A percentile compares a stretch with the other conserved stretches of the same genome.
phyloP scores from a whole-genome alignment of 1,140 invertebrate genomes.

The Hormaphis cornu region DNA sequence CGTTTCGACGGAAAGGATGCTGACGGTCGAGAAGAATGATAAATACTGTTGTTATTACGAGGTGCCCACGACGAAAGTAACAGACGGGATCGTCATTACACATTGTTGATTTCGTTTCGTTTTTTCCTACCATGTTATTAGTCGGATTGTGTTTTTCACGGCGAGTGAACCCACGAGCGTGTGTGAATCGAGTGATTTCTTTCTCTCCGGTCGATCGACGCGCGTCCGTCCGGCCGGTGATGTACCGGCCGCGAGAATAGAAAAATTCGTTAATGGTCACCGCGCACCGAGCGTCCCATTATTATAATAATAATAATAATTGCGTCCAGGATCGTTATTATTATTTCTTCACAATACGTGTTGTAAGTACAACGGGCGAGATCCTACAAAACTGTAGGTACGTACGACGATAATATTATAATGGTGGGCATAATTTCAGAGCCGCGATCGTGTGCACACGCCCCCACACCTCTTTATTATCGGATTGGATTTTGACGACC shows the following conservation, averaged over 20 bases:
- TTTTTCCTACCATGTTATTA: slow-evolving; percentile 19
- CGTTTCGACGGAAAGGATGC: slow-evolving; percentile 14
- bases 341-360: no score
- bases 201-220: slow-evolving; percentile 4
- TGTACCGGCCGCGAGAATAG: background rate
- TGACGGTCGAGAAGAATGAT: background rate
- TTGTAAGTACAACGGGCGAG: no score
- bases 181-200: slow-evolving; percentile 20
- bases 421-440: no score
- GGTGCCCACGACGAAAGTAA: slow-evolving; percentile 9
- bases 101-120: slow-evolving; percentile 26
- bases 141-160: background rate
- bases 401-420: no score
- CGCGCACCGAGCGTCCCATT: no score
- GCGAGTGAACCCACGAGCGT: background rate
- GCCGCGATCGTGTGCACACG: no score
- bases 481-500: no score
- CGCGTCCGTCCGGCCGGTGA: background rate
- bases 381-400: no score
- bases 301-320: no score
- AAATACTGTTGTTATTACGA: background rate
- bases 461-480: no score
- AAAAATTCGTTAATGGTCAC: slow-evolving; percentile 6
- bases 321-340: no score
- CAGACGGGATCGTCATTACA: slow-evolving; percentile 30